phyloP scores from a whole-genome alignment of 2,797 vertebrate genomes.

The Oceanodroma leucorhoa region DNA sequence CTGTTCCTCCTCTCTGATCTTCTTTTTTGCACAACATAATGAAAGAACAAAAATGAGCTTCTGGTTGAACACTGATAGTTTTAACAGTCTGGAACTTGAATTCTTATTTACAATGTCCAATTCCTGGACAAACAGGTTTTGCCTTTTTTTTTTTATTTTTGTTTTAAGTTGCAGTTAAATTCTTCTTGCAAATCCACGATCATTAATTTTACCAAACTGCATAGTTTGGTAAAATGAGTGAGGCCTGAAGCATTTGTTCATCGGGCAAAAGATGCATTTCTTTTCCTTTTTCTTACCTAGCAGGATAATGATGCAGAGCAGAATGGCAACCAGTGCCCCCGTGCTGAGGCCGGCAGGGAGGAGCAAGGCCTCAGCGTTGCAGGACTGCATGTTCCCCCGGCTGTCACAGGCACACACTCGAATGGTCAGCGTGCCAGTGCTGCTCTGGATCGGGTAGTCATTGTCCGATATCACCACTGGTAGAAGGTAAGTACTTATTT shows the following conservation, averaged over 20 bases:
- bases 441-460: conserved; percentile 93
- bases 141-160: background rate
- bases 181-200: background rate
- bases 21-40: background rate
- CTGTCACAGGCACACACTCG: conserved; percentile 90
- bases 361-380: conserved; percentile 87
- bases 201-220: background rate
- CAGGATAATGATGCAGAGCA: conserved; percentile 92
- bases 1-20: background rate
- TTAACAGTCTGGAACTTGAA: background rate
- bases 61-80: background rate
- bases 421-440: conserved; percentile 92
- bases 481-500: conserved; percentile 90
- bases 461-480: conserved; percentile 96
- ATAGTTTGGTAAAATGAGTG: background rate
- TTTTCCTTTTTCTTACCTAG: conserved; percentile 78
- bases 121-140: background rate
- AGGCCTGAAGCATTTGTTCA: background rate
- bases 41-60: background rate
- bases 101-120: background rate
- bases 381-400: conserved; percentile 90
- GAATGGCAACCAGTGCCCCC: conserved; percentile 90
- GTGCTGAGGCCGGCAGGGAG: conserved; percentile 94
- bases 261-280: fast-evolving
- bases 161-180: background rate